A percentile compares a stretch with the other conserved stretches of the same genome.
Conservation (phyloP, 2,888 invertebrate species). For the Lithophane ornitopus region DNA sequence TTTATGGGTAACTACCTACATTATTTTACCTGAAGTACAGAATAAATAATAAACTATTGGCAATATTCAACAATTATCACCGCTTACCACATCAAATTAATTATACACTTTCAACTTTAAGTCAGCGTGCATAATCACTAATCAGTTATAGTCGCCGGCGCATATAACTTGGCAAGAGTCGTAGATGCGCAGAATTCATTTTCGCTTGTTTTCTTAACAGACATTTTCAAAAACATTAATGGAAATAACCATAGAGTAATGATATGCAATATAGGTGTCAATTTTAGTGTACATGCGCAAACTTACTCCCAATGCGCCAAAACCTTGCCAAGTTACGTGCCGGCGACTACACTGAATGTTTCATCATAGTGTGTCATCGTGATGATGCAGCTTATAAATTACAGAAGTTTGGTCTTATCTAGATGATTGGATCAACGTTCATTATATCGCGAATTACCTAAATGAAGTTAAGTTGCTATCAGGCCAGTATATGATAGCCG, state of each 20-base stretch:
- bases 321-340: no score
- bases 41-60: neutral
- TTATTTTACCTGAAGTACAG: neutral
- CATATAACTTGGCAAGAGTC: no score
- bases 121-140: neutral
- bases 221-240: no score
- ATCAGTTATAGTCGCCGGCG: neutral
- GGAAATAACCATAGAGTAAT: no score
- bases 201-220: no score
- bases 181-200: no score
- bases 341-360: neutral
- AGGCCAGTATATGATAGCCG: neutral
- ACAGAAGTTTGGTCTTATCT: neutral
- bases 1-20: neutral
- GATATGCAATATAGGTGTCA: no score
- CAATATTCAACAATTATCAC: conserved; percentile 2
- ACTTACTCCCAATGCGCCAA: no score
- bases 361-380: neutral
- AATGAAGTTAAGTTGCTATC: no score
- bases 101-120: conserved; percentile 23
- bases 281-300: no score
- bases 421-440: neutral
- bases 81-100: conserved; percentile 7
- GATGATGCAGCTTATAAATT: neutral
- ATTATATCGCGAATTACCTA: neutral